Base-by-base conservation (phyloP, 2,888 invertebrate species). In the Temnothorax rugatulus region DNA sequence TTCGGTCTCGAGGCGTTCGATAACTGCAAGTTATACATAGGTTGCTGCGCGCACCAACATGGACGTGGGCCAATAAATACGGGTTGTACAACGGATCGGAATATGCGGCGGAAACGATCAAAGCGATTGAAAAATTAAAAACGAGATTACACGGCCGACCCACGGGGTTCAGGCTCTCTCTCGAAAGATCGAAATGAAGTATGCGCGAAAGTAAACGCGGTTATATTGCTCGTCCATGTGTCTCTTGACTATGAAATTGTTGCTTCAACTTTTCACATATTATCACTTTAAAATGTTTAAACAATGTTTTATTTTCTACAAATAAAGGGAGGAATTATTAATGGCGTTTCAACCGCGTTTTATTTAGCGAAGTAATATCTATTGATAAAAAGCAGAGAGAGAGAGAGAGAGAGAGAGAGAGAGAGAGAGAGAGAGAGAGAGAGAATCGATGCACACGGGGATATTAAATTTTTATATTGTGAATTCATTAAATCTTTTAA, bases 71-170 rank as follows among this genome's bases (percentile, higher is more conserved):
- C 82, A 84, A 85, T 87, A 87, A 87, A 89, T 89, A 87, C 86
- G 85, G 84, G 84, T 86, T 85, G 79, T 68, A 38, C 21, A 74
- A 52, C 34, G 29, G 38, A 1, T 9, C 44, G 41, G 41, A 59
- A 73, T 69, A 57, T 57, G 57, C 47, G 69, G 52, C 59, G 79
- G 34, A 69, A 68, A 68, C 71, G 88, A 84, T 89, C 83, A 82
- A 85, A 87, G 84, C 74, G 83, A 73, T 69, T 79, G 84, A 82
- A 82, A 84, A 86, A 88, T 88, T 85, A 85, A 88, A 88, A 86
- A 77, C 61, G 68, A 52, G 77, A 52, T 74, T 75, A 21, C 41
- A 84, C 71, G 25, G 44, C 59, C 73, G 71, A 61, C 41, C 63
- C 59, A 52, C 59, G 63, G 29, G 25, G 25, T 9, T 50, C 64